Conservation (phyloP, 2,113 vertebrate species). For the Odontesthes bonariensis region DNA sequence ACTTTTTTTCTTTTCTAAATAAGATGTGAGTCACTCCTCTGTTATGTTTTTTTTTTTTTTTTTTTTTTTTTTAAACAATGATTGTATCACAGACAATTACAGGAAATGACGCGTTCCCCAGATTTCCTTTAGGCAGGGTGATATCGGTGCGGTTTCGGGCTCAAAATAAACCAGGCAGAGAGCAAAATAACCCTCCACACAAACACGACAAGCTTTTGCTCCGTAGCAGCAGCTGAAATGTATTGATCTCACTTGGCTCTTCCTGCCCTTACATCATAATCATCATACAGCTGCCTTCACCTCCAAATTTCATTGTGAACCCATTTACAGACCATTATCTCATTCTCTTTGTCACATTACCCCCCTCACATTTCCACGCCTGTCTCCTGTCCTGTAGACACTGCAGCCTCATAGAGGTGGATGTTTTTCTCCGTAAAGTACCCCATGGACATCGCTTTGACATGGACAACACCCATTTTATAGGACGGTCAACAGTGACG, state of each 20-base stretch:
- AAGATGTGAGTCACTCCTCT: constrained; percentile 61
- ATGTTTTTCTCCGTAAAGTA: constrained; percentile 1
- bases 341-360: constrained; percentile 37
- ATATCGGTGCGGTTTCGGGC: constrained; percentile 24
- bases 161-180: constrained; percentile 43
- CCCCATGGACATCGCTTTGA: neutral
- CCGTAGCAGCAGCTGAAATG: constrained; percentile 13
- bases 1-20: constrained; percentile 31
- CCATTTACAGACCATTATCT: constrained; percentile 35
- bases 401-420: neutral
- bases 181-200: constrained; percentile 8
- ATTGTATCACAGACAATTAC: constrained; percentile 75
- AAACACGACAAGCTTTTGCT: constrained; percentile 9
- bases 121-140: constrained; percentile 54
- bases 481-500: constrained; percentile 11
- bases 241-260: constrained; percentile 45
- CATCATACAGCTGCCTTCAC: constrained; percentile 21
- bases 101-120: constrained; percentile 63
- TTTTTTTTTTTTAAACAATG: constrained; percentile 65
- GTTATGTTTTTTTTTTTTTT: constrained; percentile 66
- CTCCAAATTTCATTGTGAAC: constrained; percentile 33
- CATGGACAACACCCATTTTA: neutral
- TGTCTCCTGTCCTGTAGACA: neutral
- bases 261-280: constrained; percentile 51
- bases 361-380: neutral